Evolutionary conservation across 2,797 vertebrate species (phyloP).

Genomic region (Triplophysa bombifrons): DNA sequence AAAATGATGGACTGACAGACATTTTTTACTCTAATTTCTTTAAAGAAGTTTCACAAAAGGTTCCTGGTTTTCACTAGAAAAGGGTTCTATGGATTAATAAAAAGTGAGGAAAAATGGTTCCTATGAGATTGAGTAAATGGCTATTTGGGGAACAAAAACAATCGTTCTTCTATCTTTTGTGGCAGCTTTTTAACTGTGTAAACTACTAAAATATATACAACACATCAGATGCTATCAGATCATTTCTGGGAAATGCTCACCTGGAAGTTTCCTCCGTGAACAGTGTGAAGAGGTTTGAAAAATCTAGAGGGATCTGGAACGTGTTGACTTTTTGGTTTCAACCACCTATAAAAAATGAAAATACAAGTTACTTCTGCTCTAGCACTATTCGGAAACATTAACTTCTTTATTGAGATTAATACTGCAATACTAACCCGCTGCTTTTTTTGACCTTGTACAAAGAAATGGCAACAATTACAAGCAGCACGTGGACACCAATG

Average conservation of each 20-base stretch:
- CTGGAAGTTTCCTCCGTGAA: slow-evolving; percentile 70
- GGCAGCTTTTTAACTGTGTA: too few species aligned
- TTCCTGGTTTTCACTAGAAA: too few species aligned
- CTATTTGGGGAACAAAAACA: too few species aligned
- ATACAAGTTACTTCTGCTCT: background rate
- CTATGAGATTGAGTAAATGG: too few species aligned
- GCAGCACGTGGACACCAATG: background rate
- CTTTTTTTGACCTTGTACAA: slow-evolving; percentile 12
- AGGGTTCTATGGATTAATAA: too few species aligned
- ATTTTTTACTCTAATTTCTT: too few species aligned
- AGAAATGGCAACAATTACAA: background rate
- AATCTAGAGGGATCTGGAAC: slow-evolving; percentile 74
- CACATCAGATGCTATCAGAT: too few species aligned
- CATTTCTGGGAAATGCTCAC: slow-evolving; percentile 55
- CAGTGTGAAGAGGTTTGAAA: slow-evolving; percentile 66
- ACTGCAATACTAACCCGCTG: background rate
- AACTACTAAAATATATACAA: too few species aligned
- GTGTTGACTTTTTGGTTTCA: slow-evolving; percentile 51
- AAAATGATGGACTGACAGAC: too few species aligned
- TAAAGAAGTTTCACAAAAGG: too few species aligned
- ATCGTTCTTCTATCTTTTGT: too few species aligned
- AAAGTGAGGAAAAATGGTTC: too few species aligned
- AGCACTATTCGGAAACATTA: background rate
- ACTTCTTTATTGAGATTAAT: background rate
- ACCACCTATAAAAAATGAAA: slow-evolving; percentile 54